Base-by-base conservation (phyloP, 2,113 vertebrate genomes). In the Nibea albiflora region DNA sequence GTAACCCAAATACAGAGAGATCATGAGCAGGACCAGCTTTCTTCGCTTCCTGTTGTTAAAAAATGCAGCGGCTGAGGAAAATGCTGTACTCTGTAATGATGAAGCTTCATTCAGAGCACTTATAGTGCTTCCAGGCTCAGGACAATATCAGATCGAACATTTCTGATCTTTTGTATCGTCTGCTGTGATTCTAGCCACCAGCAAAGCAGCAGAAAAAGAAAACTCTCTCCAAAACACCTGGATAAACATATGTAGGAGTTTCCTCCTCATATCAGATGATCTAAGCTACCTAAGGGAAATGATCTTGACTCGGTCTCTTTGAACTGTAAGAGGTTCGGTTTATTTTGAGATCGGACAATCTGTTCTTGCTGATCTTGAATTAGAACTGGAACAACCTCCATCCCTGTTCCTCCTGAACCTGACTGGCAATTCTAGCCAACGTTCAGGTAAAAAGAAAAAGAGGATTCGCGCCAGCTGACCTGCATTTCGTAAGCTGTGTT, bases 281-380 rank as follows among this genome's bases (percentile, higher is more conserved):
- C 16, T 5, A 0, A 63, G 6, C 22, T 53, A 62, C 50, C 54
- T 62, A 9, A 64, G 22, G 44, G 81, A 52, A 46, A 6, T 5
- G 0, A 20, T 72, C 15, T 58, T 4, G 1, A 2, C 31, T 8
- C 15, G 1, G 64, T 16, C 28, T 58, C 28, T 19, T 3, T 35
- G 4, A 83, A 58, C 11, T 56, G 4, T 17, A 42, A 15, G 44
- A 61, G 26, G 24, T 26, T 64, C 44, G 20, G 60, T 54, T 39
- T 71, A 77, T 84, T 73, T 76, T 69, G 65, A 46, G 72, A 24
- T 2, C 0, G 10, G 8, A 76, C 71, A 17, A 17, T 61, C 73
- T 62, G 57, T 61, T 71, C 73, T 50, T 11, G 4, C 20, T 52
- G 22, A 79, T 35, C 75, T 63, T 58, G 65, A 82, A 52, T 56